A percentile compares a stretch with the other conserved stretches of the same genome.
These are phyloP conservation scores for Megaustenia siamemsis DNA, from an alignment of 2,888 invertebrate species.

Conservation along the genomic window DNA sequence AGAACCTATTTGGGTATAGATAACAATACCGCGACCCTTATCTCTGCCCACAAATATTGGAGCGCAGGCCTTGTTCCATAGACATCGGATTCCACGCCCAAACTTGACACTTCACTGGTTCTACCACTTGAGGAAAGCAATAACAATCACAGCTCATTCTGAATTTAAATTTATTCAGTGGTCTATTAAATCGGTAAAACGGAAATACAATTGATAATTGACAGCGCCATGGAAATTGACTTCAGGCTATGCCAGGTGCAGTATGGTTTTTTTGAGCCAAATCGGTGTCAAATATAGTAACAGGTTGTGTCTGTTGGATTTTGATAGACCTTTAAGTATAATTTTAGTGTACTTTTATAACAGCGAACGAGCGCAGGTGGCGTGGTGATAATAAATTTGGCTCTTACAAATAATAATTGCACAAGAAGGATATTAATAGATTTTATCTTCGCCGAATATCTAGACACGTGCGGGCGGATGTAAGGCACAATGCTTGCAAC, in stretches of 20 bases:
- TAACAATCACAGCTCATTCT: not conserved
- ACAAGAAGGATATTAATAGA: not conserved
- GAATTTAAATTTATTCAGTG: not conserved
- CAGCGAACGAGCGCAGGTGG: not conserved
- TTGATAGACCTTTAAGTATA: not conserved
- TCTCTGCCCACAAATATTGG: too few relatives aligned
- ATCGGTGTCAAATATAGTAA: not conserved
- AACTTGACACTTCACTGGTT: not conserved
- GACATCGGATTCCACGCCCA: not conserved
- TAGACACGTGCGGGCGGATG: not conserved
- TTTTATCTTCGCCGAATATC: not conserved
- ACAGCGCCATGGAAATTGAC: not conserved
- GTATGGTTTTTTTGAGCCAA: not conserved
- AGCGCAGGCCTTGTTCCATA: too few relatives aligned
- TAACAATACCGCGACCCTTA: too few relatives aligned
- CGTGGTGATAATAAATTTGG: not conserved
- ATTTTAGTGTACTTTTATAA: not conserved
- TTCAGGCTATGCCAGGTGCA: conserved; percentile 9
- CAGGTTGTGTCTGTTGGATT: not conserved
- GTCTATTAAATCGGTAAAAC: not conserved
- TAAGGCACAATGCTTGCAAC: not conserved
- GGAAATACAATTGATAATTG: not conserved
- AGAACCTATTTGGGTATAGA: too few relatives aligned
- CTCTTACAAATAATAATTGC: not conserved
- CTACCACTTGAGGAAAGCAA: not conserved